Base-by-base conservation (phyloP, 1,140 invertebrate species). In the Pantala flavescens region DNA sequence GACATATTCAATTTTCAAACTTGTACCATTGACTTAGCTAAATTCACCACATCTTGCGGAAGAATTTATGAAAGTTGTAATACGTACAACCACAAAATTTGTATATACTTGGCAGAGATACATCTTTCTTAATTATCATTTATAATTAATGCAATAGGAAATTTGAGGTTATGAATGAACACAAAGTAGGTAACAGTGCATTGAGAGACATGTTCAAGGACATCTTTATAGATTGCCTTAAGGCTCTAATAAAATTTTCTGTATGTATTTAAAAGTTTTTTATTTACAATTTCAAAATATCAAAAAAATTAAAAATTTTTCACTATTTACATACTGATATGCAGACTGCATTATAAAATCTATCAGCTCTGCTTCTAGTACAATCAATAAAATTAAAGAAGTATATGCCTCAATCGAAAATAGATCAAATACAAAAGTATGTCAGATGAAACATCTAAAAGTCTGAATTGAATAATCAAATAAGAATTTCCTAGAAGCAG, bases 271-370 rank as follows among this genome's bases (percentile, higher is more conserved):
- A 21, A 63, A 63, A 63, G 16, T 63, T 36, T 36, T n/a, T 63
- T 63, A 63, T 63, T 63, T 63, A 63, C 49, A 63, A 63, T 63
- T 16, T 63, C 49, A 63, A 63, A 63, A 63, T 63, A 19, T 63
- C n/a, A 63, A 63, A 63, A 63, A 63, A 63, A 63, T 63, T 16
- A 7, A 16, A 63, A 63, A 63, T 63, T 21, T 21, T 14, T 19
- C 16, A 3, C 49, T 63, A 63, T 63, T 63, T 63, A 63, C 49
- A 63, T 16, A 63, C 49, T 63, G 49, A 63, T 63, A 63, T 63
- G 49, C 49, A 7, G 49, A 63, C 49, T 63, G 49, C 49, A 63
- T 63, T 63, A 63, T 63, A 63, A 63, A 63, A 63, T 63, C 49
- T 63, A 63, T 63, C 49, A 63, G 49, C 49, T 63, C n/a, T 63